phyloP scores from a whole-genome alignment of 2,797 vertebrate species.

The Hemibagrus guttatus region DNA sequence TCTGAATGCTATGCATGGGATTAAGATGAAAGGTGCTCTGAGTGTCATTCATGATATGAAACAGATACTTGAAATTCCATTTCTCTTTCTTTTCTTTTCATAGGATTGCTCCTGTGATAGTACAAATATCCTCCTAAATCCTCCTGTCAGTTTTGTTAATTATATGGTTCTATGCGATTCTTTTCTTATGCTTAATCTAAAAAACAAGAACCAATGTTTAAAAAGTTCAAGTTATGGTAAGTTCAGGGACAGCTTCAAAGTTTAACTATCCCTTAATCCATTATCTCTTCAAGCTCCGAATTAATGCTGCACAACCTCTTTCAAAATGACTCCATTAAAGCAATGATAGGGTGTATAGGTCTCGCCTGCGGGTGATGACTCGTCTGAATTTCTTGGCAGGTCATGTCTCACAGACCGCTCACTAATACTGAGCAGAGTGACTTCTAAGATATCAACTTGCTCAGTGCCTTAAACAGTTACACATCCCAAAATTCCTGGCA shows the following conservation, averaged over 20 bases:
- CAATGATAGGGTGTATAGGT: constrained; percentile 10
- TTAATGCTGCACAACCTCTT: constrained; percentile 36
- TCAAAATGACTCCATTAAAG: constrained; percentile 27
- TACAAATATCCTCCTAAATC: constrained; percentile 32
- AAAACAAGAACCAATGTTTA: constrained; percentile 24
- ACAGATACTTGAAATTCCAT: background rate
- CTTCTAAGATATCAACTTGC: background rate
- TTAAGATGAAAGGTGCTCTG: background rate
- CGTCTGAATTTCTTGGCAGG: constrained; percentile 26
- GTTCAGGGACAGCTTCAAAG: background rate
- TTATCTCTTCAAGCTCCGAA: constrained; percentile 12
- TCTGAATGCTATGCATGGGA: background rate
- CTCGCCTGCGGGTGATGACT: constrained; percentile 9
- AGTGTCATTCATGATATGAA: background rate
- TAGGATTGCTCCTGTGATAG: constrained; percentile 6
- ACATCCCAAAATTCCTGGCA: background rate
- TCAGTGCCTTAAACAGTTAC: background rate
- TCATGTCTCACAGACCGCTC: background rate
- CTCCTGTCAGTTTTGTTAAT: constrained; percentile 23
- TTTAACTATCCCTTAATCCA: background rate
- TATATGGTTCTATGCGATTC: constrained; percentile 34
- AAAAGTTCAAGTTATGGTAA: constrained; percentile 11
- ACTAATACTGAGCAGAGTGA: background rate
- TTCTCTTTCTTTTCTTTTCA: background rate
- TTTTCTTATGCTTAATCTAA: constrained; percentile 48